These are phyloP conservation scores for Ctenodactylus gundi DNA, from an alignment of 2,113 vertebrate species.

Conservation along the genomic window DNA sequence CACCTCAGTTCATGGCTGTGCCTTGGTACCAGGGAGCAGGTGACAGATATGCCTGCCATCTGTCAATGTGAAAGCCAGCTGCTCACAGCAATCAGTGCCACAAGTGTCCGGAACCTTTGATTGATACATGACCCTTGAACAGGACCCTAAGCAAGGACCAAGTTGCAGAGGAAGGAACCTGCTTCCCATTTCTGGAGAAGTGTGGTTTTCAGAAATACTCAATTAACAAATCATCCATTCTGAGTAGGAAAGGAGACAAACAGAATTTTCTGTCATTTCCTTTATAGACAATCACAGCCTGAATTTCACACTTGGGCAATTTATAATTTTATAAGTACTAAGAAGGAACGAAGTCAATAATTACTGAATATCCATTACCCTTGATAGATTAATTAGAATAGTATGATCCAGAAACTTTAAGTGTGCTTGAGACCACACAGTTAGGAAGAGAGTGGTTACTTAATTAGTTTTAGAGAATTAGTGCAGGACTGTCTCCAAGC, in stretches of 20 bases:
- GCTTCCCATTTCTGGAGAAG: background rate
- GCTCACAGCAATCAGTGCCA: background rate
- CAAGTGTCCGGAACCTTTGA: background rate
- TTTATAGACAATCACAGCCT: conserved; percentile 16
- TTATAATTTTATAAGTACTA: conserved; percentile 40
- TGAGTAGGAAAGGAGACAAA: background rate
- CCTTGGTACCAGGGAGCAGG: background rate
- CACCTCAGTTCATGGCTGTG: background rate
- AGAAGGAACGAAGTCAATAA: conserved; percentile 52
- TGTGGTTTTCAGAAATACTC: background rate
- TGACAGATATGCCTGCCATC: background rate
- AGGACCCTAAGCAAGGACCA: background rate
- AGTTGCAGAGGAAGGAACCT: background rate
- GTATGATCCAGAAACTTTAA: conserved; percentile 26
- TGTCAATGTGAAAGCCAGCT: background rate
- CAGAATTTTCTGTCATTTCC: conserved; percentile 10
- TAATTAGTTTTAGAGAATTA: conserved; percentile 68
- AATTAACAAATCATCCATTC: background rate
- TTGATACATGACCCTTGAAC: background rate
- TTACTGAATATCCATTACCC: conserved; percentile 34
- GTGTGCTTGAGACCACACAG: conserved; percentile 64
- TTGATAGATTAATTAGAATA: conserved; percentile 51
- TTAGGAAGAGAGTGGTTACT: conserved; percentile 30
- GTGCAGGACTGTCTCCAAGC: background rate
- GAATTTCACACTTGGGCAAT: conserved; percentile 21